These are phyloP conservation scores for Passer domesticus DNA, from an alignment of 2,113 vertebrate species.

Conservation along the genomic window DNA sequence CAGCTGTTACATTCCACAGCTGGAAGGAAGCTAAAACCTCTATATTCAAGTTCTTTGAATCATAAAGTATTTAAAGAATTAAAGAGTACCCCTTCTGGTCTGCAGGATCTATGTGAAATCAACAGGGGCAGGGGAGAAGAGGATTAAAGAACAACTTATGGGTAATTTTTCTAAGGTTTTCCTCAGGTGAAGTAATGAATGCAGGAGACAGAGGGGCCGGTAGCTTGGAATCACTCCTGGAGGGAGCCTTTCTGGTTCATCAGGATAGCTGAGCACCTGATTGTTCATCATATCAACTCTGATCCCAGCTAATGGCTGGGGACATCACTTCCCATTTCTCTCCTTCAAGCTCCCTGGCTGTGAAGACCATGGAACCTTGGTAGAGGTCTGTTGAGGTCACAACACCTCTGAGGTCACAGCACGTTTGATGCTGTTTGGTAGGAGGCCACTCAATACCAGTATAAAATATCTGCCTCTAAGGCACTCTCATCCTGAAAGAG, in stretches of 20 bases:
- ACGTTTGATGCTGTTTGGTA: not conserved
- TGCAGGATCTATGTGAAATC: not conserved
- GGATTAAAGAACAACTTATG: not conserved
- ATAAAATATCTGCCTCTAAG: not conserved
- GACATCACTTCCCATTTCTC: not conserved
- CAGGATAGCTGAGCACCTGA: not conserved
- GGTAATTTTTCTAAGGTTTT: not conserved
- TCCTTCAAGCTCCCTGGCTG: not conserved
- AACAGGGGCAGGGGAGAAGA: not conserved
- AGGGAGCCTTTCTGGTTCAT: not conserved
- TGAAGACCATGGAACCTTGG: not conserved
- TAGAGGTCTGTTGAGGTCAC: not conserved
- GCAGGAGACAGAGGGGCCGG: not conserved
- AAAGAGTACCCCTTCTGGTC: not conserved
- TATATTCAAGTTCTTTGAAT: slow-evolving; percentile 9
- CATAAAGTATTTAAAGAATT: slow-evolving; percentile 6
- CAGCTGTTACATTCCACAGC: slow-evolving; percentile 20
- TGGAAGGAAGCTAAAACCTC: slow-evolving; percentile 25
- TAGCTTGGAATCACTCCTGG: not conserved
- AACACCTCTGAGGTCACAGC: not conserved
- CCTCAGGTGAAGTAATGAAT: not conserved
- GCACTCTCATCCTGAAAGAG: not conserved
- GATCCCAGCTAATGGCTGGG: not conserved
- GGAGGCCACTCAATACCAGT: not conserved
- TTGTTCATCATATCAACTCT: not conserved